Conservation (phyloP, 1,140 invertebrate genomes). For the Wasmannia auropunctata region DNA sequence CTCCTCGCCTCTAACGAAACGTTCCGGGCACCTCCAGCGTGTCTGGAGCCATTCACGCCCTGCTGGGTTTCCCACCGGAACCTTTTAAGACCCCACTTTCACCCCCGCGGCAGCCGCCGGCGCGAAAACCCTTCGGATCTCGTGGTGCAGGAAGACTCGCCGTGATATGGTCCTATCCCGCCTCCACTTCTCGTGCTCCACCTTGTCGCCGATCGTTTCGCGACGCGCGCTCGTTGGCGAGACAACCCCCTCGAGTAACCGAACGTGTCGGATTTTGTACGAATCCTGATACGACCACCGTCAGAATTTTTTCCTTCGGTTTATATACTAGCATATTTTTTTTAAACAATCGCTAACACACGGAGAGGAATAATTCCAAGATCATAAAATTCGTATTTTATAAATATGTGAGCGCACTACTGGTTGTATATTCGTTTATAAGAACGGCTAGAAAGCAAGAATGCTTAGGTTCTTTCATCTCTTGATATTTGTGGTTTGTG, state of each 20-base stretch:
- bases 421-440: background rate
- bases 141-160: slow-evolving; percentile 46
- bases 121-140: slow-evolving; percentile 74
- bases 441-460: background rate
- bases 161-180: slow-evolving; percentile 44
- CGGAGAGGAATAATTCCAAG: background rate
- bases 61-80: slow-evolving; percentile 77
- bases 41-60: slow-evolving; percentile 77
- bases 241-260: slow-evolving; percentile 52
- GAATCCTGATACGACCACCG: slow-evolving; percentile 7
- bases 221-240: slow-evolving; percentile 55
- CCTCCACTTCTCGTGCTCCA: background rate
- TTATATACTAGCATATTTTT: background rate
- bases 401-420: background rate
- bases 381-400: background rate
- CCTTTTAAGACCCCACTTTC: slow-evolving; percentile 80
- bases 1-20: slow-evolving; percentile 56
- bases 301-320: background rate
- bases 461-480: background rate
- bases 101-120: slow-evolving; percentile 73
- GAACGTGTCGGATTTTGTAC: background rate
- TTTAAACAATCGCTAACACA: background rate
- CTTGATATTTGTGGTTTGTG: background rate
- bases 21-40: slow-evolving; percentile 68
- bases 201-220: slow-evolving; percentile 52